Conservation (phyloP, 2,113 vertebrate species). For the Motacilla tschutschensis region DNA sequence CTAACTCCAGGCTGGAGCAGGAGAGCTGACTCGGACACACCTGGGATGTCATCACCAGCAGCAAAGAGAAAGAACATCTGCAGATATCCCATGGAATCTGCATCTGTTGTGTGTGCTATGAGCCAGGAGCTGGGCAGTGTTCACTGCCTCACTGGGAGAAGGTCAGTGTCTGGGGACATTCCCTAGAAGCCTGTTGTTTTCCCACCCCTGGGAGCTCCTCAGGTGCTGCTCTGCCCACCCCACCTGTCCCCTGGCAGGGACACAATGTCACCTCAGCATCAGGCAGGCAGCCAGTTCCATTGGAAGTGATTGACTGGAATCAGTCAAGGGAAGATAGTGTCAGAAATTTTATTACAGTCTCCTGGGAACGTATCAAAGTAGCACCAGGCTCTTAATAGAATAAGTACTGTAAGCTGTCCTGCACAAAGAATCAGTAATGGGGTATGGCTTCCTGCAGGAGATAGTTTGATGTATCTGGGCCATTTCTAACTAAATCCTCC, state of each 20-base stretch:
- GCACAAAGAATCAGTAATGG: not conserved
- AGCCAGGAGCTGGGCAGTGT: not conserved
- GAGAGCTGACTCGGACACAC: not conserved
- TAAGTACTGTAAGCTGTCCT: not conserved
- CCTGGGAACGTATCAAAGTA: not conserved
- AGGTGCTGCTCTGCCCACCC: not conserved
- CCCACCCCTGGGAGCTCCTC: not conserved
- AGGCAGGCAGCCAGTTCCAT: not conserved
- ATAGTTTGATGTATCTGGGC: conserved; percentile 19
- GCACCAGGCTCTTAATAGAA: not conserved
- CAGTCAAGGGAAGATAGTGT: not conserved
- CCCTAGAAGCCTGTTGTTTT: not conserved
- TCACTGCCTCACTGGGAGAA: not conserved
- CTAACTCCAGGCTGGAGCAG: not conserved
- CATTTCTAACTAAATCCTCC: not conserved
- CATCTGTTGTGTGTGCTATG: not conserved
- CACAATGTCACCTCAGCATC: not conserved
- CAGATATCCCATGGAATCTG: not conserved
- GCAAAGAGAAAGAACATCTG: not conserved
- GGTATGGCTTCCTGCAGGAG: not conserved
- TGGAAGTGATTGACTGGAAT: not conserved
- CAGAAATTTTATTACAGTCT: not conserved
- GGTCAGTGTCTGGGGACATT: not conserved
- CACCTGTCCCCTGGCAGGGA: not conserved
- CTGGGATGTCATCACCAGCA: not conserved